Evolutionary conservation across 2,888 invertebrate species (phyloP), one percentile per base, ranked within the genome.

Genomic region (Morpho helenor): DNA sequence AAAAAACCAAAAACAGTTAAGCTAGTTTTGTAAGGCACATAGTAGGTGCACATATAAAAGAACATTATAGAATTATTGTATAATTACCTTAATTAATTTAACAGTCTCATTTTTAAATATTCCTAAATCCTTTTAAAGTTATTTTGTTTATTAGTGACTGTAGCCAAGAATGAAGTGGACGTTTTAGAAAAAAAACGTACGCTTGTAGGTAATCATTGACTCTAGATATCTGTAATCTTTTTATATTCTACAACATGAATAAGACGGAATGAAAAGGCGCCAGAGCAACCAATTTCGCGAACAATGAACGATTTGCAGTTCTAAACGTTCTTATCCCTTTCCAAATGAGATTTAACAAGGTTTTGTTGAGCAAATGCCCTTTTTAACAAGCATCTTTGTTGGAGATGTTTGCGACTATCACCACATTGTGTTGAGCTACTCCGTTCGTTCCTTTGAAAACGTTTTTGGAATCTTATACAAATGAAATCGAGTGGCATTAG

Each of bases 301-400:
- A 79, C 78, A 80, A 79, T 73, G 40, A 45, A 57, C 65, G 67
- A 66, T 67, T 70, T 61, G 60, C 56, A 70, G 62, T 69, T 74
- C 68, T 66, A 79, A 77, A 82, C 74, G 77, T 79, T 74, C 74
- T 76, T 70, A 80, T 78, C 64, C 74, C 66, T 72, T 65, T 69
- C 68, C 66, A 80, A 85, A 83, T 79, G 68, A 81, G 85, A 82
- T 87, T 87, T 87, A 87, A 87, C 87, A 87, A 86, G 80, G 80
- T 86, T 87, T 84, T 84, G 81, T 87, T 77, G 73, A 71, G 65
- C 68, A 71, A 77, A 79, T 83, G 86, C 79, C 83, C 84, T 82
- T 86, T 84, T 85, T 75, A 73, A 79, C 73, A 68, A 78, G 75
- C 72, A 73, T 77, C 80, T 79, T 81, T 80, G 80, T 81, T 69